Evolutionary conservation across 1,140 invertebrate genomes (phyloP).

Genomic region (Lasaia peninsularis): DNA sequence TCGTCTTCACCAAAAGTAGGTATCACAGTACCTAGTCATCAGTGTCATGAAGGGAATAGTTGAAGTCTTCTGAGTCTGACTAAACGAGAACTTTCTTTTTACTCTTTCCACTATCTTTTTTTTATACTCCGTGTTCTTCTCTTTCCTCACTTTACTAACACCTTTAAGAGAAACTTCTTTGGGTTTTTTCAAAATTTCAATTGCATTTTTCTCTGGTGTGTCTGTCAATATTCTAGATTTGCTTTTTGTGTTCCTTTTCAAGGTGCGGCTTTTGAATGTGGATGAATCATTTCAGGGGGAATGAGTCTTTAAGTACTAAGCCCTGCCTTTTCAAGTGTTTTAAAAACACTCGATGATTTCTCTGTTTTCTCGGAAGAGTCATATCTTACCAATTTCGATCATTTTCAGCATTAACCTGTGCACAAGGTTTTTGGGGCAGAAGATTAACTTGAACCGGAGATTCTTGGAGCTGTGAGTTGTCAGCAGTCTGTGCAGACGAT

Average conservation of each 20-base stretch:
- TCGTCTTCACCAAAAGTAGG: too few relatives aligned
- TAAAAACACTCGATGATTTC: neutral
- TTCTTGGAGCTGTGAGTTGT: too few relatives aligned
- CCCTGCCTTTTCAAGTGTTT: slow-evolving; percentile 9
- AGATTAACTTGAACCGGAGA: too few relatives aligned
- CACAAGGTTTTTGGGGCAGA: too few relatives aligned
- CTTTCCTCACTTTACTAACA: slow-evolving; percentile 9
- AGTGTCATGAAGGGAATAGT: slow-evolving; percentile 9
- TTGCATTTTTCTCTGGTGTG: slow-evolving; percentile 16
- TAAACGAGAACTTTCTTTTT: slow-evolving; percentile 10
- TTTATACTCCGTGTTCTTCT: slow-evolving; percentile 4
- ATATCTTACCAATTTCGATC: too few relatives aligned
- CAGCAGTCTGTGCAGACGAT: too few relatives aligned
- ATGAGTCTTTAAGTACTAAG: neutral
- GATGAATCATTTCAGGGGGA: neutral
- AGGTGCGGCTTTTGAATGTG: slow-evolving; percentile 17
- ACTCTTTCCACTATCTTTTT: neutral
- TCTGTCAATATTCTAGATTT: slow-evolving; percentile 17
- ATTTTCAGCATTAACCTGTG: too few relatives aligned
- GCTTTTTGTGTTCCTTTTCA: slow-evolving; percentile 13
- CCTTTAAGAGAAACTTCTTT: slow-evolving; percentile 8
- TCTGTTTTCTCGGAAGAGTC: too few relatives aligned
- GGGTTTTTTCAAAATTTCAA: slow-evolving; percentile 13
- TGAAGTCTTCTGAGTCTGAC: slow-evolving; percentile 8
- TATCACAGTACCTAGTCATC: neutral